phyloP scores from a whole-genome alignment of 2,797 vertebrate species.

The Enteromius fasciolatus region DNA sequence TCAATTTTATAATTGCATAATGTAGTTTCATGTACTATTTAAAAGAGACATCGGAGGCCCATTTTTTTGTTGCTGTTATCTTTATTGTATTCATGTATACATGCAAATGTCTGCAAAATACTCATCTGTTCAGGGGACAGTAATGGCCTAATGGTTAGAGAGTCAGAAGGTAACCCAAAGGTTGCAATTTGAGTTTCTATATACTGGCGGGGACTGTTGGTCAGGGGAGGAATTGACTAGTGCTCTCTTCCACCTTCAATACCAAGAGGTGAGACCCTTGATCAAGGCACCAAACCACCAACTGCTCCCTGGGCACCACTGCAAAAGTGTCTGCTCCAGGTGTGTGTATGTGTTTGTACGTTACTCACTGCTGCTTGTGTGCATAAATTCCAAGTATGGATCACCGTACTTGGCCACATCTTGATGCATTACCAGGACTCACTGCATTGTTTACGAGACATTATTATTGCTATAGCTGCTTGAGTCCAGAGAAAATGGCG shows the following conservation, averaged over 20 bases:
- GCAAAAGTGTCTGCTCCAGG: too few species aligned
- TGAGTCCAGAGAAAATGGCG: neutral
- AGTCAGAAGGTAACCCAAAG: neutral
- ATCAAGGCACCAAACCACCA: too few species aligned
- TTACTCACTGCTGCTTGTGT: too few species aligned
- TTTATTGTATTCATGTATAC: neutral
- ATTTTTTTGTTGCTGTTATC: neutral
- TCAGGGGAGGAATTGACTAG: neutral
- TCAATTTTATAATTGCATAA: neutral
- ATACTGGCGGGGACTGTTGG: neutral
- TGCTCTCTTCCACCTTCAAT: neutral
- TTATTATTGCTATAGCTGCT: neutral
- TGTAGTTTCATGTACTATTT: neutral
- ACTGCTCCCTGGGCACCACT: too few species aligned
- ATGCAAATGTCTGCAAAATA: neutral
- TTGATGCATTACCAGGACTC: neutral
- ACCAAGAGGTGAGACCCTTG: too few species aligned
- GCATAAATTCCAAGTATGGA: too few species aligned
- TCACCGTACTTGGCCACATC: too few species aligned
- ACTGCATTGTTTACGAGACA: neutral
- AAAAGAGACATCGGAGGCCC: neutral
- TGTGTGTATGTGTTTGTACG: too few species aligned
- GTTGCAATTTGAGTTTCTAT: neutral
- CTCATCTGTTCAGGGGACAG: neutral
- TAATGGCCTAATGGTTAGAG: neutral